Percentiles rank a stretch among this genome's conserved stretches.
These are phyloP conservation scores for Eubucco bourcierii DNA, from an alignment of 2,113 vertebrate genomes.

Conservation along the genomic window DNA sequence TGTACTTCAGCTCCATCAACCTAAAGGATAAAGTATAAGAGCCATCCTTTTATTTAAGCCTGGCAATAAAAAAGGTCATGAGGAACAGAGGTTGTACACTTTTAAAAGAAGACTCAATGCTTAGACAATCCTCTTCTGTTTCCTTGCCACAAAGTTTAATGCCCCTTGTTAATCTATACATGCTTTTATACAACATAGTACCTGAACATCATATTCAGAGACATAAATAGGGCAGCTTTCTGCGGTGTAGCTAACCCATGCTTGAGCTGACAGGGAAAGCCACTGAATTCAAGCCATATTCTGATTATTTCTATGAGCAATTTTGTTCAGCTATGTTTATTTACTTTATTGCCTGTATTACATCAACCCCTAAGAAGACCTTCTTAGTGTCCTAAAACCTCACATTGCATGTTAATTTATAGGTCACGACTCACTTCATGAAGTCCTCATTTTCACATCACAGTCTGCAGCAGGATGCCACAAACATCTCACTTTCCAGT, in stretches of 20 bases:
- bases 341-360: neutral
- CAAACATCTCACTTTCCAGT: neutral
- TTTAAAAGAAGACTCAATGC: neutral
- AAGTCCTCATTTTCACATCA: neutral
- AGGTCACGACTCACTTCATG: neutral
- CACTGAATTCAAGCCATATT: neutral
- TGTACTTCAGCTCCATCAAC: neutral
- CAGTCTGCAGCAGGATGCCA: neutral
- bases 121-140: neutral
- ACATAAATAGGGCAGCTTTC: neutral
- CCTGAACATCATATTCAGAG: neutral
- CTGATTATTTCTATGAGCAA: neutral
- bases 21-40: conserved; percentile 6
- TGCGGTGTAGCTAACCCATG: neutral
- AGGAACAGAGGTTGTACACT: neutral
- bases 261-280: neutral
- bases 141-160: conserved; percentile 21
- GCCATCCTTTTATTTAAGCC: neutral
- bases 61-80: conserved; percentile 21
- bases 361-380: neutral
- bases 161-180: neutral
- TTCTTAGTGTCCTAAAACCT: neutral
- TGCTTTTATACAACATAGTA: neutral
- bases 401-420: neutral
- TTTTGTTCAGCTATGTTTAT: neutral